A percentile compares a stretch with the other conserved stretches of the same genome.
Conservation (phyloP, 2,797 vertebrate genomes). For the Dendrocincla tyrannina region DNA sequence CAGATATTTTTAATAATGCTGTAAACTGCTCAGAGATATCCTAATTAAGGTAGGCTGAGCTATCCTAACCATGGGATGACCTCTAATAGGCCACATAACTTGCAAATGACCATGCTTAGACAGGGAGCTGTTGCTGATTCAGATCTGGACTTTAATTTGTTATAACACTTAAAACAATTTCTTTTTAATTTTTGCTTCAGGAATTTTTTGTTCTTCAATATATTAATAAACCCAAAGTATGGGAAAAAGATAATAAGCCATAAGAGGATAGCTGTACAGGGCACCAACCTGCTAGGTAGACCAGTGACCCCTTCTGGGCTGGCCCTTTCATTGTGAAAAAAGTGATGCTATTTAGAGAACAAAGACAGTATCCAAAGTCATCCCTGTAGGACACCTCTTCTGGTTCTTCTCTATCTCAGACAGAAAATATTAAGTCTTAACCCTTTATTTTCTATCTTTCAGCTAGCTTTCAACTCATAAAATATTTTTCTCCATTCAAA, state of each 20-base stretch:
- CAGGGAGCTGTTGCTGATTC: neutral
- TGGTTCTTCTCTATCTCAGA: neutral
- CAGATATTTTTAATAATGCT: neutral
- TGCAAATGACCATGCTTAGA: neutral
- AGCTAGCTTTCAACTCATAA: neutral
- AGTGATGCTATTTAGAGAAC: neutral
- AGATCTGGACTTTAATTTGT: neutral
- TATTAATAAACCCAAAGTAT: neutral
- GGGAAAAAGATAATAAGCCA: neutral
- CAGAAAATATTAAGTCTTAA: neutral
- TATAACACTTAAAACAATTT: neutral
- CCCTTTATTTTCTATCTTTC: neutral
- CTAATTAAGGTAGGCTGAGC: neutral
- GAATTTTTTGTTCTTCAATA: neutral
- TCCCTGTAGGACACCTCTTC: neutral
- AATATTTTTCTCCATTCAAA: neutral
- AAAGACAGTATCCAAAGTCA: neutral
- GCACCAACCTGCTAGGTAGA: neutral
- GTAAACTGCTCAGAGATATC: neutral
- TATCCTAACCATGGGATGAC: neutral
- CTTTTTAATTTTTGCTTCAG: neutral
- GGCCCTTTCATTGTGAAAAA: neutral
- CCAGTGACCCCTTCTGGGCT: neutral
- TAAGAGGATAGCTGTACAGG: neutral
- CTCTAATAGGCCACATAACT: neutral